These are phyloP conservation scores for Troides oblongomaculatus DNA, from an alignment of 2,888 invertebrate genomes.

Conservation along the genomic window DNA sequence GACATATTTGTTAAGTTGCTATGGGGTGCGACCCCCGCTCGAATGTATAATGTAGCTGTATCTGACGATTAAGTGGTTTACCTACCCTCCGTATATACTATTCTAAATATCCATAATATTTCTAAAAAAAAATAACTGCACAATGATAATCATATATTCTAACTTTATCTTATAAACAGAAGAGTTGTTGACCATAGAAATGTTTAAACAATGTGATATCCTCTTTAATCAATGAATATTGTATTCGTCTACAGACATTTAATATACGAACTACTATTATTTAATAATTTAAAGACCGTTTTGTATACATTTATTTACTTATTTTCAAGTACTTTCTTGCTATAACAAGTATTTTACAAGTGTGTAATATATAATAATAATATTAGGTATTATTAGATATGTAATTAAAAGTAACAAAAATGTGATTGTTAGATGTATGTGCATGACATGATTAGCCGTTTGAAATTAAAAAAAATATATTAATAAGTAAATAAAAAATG, in stretches of 20 bases:
- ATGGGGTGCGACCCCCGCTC: constrained; percentile 40
- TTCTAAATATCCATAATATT: neutral
- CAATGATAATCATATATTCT: neutral
- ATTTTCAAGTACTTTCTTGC: no score
- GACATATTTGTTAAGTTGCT: constrained; percentile 35
- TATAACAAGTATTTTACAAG: no score
- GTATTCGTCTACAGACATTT: no score
- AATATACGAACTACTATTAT: no score
- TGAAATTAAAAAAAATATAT: neutral
- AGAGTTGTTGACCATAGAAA: neutral
- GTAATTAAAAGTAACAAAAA: no score
- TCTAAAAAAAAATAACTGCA: neutral
- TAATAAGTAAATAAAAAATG: constrained; percentile 7
- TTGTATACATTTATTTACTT: no score
- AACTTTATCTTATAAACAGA: neutral
- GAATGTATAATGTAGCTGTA: constrained; percentile 38
- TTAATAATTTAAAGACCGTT: no score
- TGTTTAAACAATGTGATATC: no score
- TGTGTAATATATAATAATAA: no score
- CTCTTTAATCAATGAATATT: no score
- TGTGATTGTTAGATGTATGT: no score
- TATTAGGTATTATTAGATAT: no score
- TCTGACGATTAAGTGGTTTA: constrained; percentile 47
- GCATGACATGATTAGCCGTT: constrained; percentile 27
- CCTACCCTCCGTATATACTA: constrained; percentile 38